Evolutionary conservation across 2,888 invertebrate genomes (phyloP).

Genomic region (Amiota minor): DNA sequence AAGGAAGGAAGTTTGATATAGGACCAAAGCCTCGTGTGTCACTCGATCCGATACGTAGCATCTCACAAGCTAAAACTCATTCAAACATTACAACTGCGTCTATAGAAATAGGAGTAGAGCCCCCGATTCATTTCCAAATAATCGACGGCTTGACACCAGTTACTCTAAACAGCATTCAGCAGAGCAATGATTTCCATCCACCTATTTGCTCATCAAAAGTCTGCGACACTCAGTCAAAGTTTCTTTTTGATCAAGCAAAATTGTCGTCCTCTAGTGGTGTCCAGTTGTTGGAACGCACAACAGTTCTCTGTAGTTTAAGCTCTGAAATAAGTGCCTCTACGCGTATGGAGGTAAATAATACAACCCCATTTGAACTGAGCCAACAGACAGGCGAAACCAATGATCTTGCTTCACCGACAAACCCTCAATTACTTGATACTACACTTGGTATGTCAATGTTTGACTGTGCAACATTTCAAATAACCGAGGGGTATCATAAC

Average conservation of each 20-base stretch:
- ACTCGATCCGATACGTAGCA: neutral
- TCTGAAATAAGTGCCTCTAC: slow-evolving; percentile 43
- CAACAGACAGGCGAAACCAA: neutral
- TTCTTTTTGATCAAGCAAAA: neutral
- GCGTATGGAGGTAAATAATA: neutral
- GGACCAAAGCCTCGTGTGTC: slow-evolving; percentile 10
- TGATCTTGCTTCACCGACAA: neutral
- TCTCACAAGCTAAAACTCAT: no score
- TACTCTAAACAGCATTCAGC: slow-evolving; percentile 35
- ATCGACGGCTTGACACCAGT: slow-evolving; percentile 48
- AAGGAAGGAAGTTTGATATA: neutral
- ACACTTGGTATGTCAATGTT: slow-evolving; percentile 69
- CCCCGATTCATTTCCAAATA: neutral
- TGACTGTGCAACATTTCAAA: slow-evolving; percentile 54
- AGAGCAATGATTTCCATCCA: slow-evolving; percentile 57
- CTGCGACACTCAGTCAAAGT: slow-evolving; percentile 49
- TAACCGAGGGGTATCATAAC: slow-evolving; percentile 23
- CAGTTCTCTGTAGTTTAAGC: slow-evolving; percentile 55
- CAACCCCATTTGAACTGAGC: neutral
- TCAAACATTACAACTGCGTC: neutral
- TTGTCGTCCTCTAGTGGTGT: slow-evolving; percentile 18
- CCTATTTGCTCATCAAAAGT: slow-evolving; percentile 67
- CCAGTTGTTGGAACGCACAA: slow-evolving; percentile 64
- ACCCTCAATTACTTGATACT: slow-evolving; percentile 56
- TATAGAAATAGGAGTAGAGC: neutral